phyloP scores from a whole-genome alignment of 1,140 invertebrate species.

The Neelides sp. region DNA sequence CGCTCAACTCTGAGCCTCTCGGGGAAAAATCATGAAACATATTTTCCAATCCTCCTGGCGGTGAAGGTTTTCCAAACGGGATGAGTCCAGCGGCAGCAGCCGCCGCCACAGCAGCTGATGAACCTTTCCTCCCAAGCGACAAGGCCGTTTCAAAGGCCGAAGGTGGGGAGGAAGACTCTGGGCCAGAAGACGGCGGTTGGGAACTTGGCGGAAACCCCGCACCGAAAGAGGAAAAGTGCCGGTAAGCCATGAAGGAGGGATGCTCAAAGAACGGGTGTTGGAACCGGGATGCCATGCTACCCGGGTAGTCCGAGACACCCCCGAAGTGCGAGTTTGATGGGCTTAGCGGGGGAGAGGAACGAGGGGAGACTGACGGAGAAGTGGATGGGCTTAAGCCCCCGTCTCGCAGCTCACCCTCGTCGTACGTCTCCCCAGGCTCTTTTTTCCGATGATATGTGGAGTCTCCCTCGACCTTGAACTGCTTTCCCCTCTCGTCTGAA shows the following conservation, averaged over 20 bases:
- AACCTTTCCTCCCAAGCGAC: not conserved
- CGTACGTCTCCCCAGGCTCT: not conserved
- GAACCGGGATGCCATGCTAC: constrained; percentile 21
- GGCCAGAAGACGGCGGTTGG: not conserved
- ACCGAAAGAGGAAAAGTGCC: constrained; percentile 27
- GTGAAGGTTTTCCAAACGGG: constrained; percentile 10
- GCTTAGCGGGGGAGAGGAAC: constrained; percentile 21
- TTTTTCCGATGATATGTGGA: constrained; percentile 4
- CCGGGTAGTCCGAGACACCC: constrained; percentile 16
- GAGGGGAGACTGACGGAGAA: constrained; percentile 18
- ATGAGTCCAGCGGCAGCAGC: not conserved
- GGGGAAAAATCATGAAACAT: constrained; percentile 27
- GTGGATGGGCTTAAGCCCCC: constrained; percentile 6
- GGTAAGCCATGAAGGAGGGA: constrained; percentile 29
- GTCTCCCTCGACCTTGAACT: constrained; percentile 5
- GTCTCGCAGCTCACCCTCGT: constrained; percentile 1
- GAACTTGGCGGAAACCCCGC: constrained; percentile 8
- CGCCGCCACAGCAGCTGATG: not conserved
- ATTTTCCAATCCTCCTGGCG: not conserved
- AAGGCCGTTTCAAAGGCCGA: constrained; percentile 11
- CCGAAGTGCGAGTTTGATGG: constrained; percentile 8
- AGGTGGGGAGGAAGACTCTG: not conserved
- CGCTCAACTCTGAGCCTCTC: not conserved
- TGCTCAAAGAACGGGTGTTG: constrained; percentile 28
- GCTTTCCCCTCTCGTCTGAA: constrained; percentile 1